Percentiles rank a stretch among this genome's conserved stretches.
These are phyloP conservation scores for Phymatocera aterrima DNA, from an alignment of 2,888 invertebrate genomes.

Conservation along the genomic window DNA sequence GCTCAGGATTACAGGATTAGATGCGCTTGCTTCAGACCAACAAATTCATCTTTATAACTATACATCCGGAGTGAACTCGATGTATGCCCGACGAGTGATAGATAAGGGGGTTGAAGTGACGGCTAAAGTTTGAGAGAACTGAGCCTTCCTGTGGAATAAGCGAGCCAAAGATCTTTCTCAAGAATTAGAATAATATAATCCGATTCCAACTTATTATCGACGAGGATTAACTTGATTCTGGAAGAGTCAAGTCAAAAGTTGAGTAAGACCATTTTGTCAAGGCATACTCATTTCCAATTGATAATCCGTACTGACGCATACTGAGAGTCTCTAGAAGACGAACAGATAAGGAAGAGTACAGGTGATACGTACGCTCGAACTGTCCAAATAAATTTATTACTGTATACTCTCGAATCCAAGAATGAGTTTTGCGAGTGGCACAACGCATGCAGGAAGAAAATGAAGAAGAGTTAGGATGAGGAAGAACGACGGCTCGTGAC, in stretches of 20 bases:
- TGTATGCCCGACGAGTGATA: conserved; percentile 4
- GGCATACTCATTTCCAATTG: neutral
- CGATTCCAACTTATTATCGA: neutral
- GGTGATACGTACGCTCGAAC: conserved; percentile 14
- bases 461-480: conserved; percentile 9
- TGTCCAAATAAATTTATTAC: conserved; percentile 29
- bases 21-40: conserved; percentile 25
- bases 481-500: conserved; percentile 41
- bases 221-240: neutral
- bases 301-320: neutral
- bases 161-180: neutral
- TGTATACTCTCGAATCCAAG: conserved; percentile 19
- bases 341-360: neutral
- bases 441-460: conserved; percentile 5
- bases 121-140: neutral
- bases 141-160: neutral
- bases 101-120: neutral
- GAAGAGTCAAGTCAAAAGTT: neutral
- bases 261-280: neutral
- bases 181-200: neutral
- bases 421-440: conserved; percentile 1
- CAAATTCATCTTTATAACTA: conserved; percentile 29
- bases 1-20: conserved; percentile 39
- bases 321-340: neutral
- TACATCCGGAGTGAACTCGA: neutral